phyloP scores from a whole-genome alignment of 1,140 invertebrate species.

The Subanguina moxae region DNA sequence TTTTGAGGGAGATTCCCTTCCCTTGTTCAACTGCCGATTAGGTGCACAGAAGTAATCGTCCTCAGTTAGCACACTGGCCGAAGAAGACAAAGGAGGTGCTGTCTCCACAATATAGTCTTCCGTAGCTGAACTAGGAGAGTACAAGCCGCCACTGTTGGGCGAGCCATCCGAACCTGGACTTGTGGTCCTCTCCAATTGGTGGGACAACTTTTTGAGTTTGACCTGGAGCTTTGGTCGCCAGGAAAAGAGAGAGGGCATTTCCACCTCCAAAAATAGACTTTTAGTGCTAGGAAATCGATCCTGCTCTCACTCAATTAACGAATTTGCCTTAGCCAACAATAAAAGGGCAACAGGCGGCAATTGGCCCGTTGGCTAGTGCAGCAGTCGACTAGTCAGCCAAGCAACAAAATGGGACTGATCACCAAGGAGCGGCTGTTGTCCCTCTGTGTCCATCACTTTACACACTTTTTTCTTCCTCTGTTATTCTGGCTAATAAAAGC shows the following conservation, averaged over 20 bases:
- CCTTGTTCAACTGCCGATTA: not conserved
- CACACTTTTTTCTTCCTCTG: no score
- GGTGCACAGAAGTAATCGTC: not conserved
- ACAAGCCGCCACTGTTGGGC: no score
- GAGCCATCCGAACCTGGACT: not conserved
- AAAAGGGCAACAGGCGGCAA: no score
- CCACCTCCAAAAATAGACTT: not conserved
- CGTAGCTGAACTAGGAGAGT: not conserved
- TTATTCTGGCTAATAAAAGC: no score
- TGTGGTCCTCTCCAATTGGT: not conserved
- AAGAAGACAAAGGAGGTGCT: not conserved
- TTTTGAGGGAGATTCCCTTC: not conserved
- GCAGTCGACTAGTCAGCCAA: no score
- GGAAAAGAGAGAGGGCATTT: constrained; percentile 36
- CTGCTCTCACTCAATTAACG: no score
- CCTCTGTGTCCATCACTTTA: no score
- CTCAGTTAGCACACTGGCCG: not conserved
- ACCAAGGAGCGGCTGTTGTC: no score
- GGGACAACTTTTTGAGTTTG: constrained; percentile 18
- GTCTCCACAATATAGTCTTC: constrained; percentile 23
- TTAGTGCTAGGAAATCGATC: no score
- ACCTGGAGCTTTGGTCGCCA: constrained; percentile 40
- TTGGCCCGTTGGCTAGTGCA: no score
- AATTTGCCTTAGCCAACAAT: no score
- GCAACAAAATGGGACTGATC: no score